These are phyloP conservation scores for Margarornis squamiger DNA, from an alignment of 2,797 vertebrate genomes.

Conservation along the genomic window DNA sequence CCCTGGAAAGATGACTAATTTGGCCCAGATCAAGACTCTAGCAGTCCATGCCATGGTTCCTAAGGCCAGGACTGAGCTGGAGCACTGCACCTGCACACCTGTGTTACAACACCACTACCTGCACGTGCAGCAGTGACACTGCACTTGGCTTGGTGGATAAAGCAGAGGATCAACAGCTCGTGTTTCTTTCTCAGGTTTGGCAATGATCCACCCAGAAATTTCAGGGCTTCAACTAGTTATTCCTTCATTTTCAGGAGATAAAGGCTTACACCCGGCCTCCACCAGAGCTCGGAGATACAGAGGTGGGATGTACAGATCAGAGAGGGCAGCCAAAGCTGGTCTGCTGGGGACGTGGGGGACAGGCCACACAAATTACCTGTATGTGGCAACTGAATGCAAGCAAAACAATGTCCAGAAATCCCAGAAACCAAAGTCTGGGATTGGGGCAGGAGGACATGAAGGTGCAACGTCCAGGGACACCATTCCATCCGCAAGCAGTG, in stretches of 20 bases:
- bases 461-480: neutral
- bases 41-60: neutral
- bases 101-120: accelerated
- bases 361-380: neutral
- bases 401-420: neutral
- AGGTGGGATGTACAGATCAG: neutral
- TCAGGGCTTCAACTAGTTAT: neutral
- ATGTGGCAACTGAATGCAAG: neutral
- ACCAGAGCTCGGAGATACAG: accelerated
- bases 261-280: accelerated
- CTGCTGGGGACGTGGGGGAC: neutral
- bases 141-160: neutral
- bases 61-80: neutral
- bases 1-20: neutral
- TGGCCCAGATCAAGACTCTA: neutral
- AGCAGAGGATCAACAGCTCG: neutral
- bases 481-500: accelerated
- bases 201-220: neutral
- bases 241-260: neutral
- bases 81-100: neutral
- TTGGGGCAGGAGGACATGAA: too few relatives aligned
- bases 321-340: neutral
- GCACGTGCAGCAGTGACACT: neutral
- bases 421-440: neutral
- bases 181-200: neutral